Percentiles rank a stretch among this genome's conserved stretches.
Conservation (phyloP, 2,113 vertebrate genomes). For the Gymnocephalus cernua region DNA sequence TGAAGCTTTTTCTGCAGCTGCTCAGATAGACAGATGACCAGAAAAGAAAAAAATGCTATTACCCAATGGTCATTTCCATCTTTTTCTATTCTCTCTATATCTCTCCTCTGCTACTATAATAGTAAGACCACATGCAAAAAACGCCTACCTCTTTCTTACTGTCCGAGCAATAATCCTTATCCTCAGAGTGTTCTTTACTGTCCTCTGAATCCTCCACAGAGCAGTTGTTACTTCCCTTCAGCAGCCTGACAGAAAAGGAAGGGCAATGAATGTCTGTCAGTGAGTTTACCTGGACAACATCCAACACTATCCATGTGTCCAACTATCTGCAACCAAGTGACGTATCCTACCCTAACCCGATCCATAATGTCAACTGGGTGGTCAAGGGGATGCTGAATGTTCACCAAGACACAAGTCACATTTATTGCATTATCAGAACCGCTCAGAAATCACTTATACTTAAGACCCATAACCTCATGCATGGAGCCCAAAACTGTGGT, state of each 20-base stretch:
- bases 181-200: conserved; percentile 54
- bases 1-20: conserved; percentile 91
- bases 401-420: not conserved
- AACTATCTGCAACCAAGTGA: not conserved
- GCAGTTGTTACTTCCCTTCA: conserved; percentile 58
- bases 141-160: conserved; percentile 74
- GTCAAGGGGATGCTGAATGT: not conserved
- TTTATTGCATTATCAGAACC: not conserved
- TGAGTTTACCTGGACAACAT: conserved; percentile 8
- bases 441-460: not conserved
- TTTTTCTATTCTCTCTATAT: not conserved
- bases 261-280: not conserved
- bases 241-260: conserved; percentile 66
- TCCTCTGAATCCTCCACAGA: conserved; percentile 52
- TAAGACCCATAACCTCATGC: not conserved
- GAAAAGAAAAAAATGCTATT: not conserved
- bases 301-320: not conserved
- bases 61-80: not conserved
- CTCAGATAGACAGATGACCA: conserved; percentile 33
- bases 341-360: not conserved
- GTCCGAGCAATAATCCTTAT: conserved; percentile 65
- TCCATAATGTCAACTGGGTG: not conserved
- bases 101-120: not conserved
- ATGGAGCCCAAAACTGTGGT: conserved; percentile 7
- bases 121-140: not conserved